These are phyloP conservation scores for Synanthedon tipuliformis DNA, from an alignment of 2,888 invertebrate genomes.

Conservation along the genomic window DNA sequence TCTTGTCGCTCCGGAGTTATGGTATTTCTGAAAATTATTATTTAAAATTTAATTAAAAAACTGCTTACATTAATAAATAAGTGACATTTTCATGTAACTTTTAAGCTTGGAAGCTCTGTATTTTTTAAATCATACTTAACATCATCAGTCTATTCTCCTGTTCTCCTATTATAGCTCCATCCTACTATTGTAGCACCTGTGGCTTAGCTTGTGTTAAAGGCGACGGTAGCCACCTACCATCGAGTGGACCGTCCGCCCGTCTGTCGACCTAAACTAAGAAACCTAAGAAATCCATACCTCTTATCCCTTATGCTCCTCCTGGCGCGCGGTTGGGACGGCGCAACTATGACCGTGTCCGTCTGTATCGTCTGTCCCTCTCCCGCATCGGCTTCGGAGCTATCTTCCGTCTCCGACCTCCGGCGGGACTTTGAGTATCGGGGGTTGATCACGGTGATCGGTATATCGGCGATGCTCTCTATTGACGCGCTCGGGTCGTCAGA, in stretches of 20 bases:
- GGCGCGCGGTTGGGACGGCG: conserved; percentile 35
- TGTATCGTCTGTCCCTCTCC: not conserved
- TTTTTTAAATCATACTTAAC: too few relatives aligned
- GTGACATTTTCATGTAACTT: too few relatives aligned
- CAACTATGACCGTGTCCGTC: conserved; percentile 20
- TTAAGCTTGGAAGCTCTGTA: too few relatives aligned
- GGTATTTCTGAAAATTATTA: conserved; percentile 23
- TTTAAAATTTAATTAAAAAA: not conserved
- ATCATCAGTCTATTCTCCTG: too few relatives aligned
- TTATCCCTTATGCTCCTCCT: conserved; percentile 12
- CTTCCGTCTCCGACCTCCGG: conserved; percentile 7
- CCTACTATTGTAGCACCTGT: too few relatives aligned
- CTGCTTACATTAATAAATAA: too few relatives aligned
- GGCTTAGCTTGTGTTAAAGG: too few relatives aligned
- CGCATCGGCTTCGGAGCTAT: conserved; percentile 1
- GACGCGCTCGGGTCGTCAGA: conserved; percentile 57
- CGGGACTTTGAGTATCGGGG: conserved; percentile 30
- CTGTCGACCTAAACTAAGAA: too few relatives aligned
- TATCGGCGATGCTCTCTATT: conserved; percentile 57
- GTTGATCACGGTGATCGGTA: conserved; percentile 51
- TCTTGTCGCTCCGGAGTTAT: conserved; percentile 40
- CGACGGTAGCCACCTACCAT: too few relatives aligned
- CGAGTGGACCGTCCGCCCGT: too few relatives aligned
- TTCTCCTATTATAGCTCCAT: too few relatives aligned
- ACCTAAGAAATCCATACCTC: too few relatives aligned